A percentile compares a stretch with the other conserved stretches of the same genome.
Conservation (phyloP, 1,140 invertebrate species). For the Drosophila leontia region DNA sequence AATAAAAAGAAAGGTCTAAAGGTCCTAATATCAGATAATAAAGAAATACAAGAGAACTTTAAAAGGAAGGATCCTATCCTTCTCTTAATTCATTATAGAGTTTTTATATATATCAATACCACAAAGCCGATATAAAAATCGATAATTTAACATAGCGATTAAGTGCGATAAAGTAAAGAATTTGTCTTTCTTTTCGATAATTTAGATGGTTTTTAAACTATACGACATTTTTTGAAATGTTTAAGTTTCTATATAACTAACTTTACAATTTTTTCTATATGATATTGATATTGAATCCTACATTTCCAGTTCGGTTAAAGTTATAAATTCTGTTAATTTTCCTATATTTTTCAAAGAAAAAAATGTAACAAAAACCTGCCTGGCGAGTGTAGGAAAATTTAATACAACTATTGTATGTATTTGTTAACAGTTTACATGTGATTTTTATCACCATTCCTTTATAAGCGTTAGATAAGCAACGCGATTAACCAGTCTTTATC, state of each 20-base stretch:
- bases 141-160: too few relatives aligned
- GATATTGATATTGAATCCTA: too few relatives aligned
- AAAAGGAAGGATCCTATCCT: neutral
- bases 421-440: slow-evolving; percentile 30
- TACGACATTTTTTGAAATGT: too few relatives aligned
- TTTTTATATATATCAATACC: too few relatives aligned
- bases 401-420: slow-evolving; percentile 14
- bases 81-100: neutral
- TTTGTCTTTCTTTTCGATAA: too few relatives aligned
- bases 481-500: slow-evolving; percentile 42
- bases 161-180: too few relatives aligned
- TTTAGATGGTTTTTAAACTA: too few relatives aligned
- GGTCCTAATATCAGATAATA: neutral
- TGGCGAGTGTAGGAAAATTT: neutral
- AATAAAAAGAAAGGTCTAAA: neutral
- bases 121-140: too few relatives aligned
- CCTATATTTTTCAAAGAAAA: neutral
- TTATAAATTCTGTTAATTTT: neutral
- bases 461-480: slow-evolving; percentile 49
- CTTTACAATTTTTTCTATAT: too few relatives aligned
- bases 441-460: slow-evolving; percentile 44
- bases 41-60: neutral
- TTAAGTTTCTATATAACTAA: too few relatives aligned
- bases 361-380: neutral
- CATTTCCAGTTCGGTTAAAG: too few relatives aligned